Percentiles rank a stretch among this genome's conserved stretches.
Conservation (phyloP, 2,113 vertebrate species). For the Cyanoramphus novaezelandiae region DNA sequence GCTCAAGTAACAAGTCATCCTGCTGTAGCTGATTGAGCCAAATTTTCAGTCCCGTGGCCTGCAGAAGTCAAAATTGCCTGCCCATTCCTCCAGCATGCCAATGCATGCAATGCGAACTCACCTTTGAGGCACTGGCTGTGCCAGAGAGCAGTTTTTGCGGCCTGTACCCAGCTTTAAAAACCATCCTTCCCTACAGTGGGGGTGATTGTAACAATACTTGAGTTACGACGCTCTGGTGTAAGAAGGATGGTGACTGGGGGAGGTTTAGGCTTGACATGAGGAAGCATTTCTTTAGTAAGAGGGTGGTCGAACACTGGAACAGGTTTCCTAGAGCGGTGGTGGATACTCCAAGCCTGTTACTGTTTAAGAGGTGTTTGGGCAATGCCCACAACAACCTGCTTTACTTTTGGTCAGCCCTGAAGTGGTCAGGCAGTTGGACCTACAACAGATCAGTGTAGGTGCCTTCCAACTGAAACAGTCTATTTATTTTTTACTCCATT, state of each 20-base stretch:
- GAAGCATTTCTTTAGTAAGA: neutral
- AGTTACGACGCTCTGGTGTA: neutral
- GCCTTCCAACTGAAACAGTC: neutral
- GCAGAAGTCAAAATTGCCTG: neutral
- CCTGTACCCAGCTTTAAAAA: neutral
- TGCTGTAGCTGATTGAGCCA: neutral
- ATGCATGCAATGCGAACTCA: accelerated
- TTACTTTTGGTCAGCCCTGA: neutral
- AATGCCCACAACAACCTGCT: neutral
- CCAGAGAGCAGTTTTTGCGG: neutral
- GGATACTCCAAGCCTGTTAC: too few relatives aligned
- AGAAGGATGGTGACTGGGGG: neutral
- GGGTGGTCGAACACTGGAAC: neutral
- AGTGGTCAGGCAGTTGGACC: neutral
- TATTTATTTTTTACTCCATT: neutral
- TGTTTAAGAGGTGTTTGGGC: neutral
- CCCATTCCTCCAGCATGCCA: accelerated
- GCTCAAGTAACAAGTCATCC: neutral
- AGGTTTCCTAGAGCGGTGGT: neutral
- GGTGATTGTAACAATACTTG: too few relatives aligned
- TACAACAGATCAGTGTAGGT: accelerated
- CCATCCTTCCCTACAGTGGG: neutral
- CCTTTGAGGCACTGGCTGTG: neutral
- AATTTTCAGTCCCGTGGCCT: neutral
- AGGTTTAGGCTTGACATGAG: accelerated